Conservation (phyloP, 2,888 invertebrate species). For the Pristionchus maxplancki region DNA sequence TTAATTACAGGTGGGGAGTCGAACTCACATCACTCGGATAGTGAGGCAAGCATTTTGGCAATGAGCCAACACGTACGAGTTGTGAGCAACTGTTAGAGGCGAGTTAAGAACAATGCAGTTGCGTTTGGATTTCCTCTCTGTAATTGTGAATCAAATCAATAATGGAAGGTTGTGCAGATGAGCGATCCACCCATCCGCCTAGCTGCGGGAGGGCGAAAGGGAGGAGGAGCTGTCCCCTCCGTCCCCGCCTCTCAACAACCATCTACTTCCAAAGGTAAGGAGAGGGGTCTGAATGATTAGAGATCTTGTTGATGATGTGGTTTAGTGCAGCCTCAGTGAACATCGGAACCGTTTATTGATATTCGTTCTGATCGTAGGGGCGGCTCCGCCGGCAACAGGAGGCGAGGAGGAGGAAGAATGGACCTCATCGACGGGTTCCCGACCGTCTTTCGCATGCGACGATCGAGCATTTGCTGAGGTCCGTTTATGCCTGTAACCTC, state of each 20-base stretch:
- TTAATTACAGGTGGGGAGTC: constrained; percentile 28
- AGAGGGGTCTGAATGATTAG: background rate
- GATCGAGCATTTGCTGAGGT: constrained; percentile 46
- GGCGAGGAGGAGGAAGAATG: background rate
- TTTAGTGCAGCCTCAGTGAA: background rate
- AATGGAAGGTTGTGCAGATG: background rate
- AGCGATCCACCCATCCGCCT: background rate
- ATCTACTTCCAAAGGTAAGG: constrained; percentile 8
- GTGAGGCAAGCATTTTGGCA: constrained; percentile 27
- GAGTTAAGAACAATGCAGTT: background rate
- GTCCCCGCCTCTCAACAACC: background rate
- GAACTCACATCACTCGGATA: constrained; percentile 19
- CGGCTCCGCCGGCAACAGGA: background rate
- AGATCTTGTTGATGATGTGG: background rate
- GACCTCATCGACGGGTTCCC: background rate
- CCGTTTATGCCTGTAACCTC: background rate
- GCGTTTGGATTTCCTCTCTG: background rate
- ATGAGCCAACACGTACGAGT: constrained; percentile 21
- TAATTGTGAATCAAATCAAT: background rate
- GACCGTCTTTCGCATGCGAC: constrained; percentile 29
- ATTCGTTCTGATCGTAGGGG: too few species aligned
- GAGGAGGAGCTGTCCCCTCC: background rate
- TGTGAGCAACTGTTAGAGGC: background rate
- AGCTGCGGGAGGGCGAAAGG: background rate
- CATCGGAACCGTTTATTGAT: too few species aligned